A percentile compares a stretch with the other conserved stretches of the same genome.
These are phyloP conservation scores for Anadara kagoshimensis DNA, from an alignment of 1,140 invertebrate species.

Conservation along the genomic window DNA sequence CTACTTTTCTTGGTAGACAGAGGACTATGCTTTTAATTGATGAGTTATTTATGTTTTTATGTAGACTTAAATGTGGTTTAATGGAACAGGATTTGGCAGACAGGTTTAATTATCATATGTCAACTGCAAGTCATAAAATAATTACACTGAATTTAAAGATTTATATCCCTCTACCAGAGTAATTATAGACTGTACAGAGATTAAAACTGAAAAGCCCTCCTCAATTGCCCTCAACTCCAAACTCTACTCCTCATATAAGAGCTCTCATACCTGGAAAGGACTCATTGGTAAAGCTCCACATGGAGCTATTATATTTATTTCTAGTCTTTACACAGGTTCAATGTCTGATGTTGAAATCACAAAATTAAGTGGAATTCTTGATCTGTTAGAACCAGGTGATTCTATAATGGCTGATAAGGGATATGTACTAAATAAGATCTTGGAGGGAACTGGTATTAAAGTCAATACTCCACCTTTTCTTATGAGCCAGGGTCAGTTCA, in stretches of 20 bases:
- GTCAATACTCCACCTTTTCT: conserved; percentile 27
- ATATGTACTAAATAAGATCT: conserved; percentile 15
- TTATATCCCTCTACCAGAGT: conserved; percentile 33
- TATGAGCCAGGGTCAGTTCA: conserved; percentile 22
- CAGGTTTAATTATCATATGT: conserved; percentile 31
- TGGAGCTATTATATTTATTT: conserved; percentile 37
- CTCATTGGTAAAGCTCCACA: conserved; percentile 39
- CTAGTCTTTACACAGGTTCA: conserved; percentile 31
- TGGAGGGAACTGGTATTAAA: conserved; percentile 14
- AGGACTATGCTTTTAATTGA: conserved; percentile 23
- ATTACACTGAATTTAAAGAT: conserved; percentile 35
- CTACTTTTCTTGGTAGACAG: conserved; percentile 15
- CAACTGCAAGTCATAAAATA: conserved; percentile 49
- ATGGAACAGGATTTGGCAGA: conserved; percentile 38
- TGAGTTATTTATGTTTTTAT: conserved; percentile 46
- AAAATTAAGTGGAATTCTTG: conserved; percentile 19
- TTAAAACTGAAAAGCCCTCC: conserved; percentile 35
- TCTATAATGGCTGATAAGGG: conserved; percentile 42
- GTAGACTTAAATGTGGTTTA: conserved; percentile 33
- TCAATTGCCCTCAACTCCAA: conserved; percentile 37
- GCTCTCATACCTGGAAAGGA: conserved; percentile 33
- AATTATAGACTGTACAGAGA: conserved; percentile 41
- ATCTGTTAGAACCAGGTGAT: conserved; percentile 32
- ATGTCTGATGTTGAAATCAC: conserved; percentile 44
- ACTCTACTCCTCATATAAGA: conserved; percentile 39